Base-by-base conservation (phyloP, 1,140 invertebrate species). In the Argopecten irradians region DNA sequence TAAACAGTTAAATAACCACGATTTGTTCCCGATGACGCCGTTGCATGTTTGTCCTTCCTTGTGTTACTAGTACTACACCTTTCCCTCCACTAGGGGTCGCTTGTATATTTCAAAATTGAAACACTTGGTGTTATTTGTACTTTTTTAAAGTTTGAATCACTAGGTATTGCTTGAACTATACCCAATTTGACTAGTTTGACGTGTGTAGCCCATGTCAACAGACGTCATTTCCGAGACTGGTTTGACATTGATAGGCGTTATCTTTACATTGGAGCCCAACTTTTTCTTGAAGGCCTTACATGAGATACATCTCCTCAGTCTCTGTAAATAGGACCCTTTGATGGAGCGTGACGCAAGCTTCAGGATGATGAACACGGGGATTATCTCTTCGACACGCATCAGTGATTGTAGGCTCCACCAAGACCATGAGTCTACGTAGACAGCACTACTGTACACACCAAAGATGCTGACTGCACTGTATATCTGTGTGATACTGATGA, bases 321-420 rank as follows among this genome's bases (percentile, higher is more conserved):
- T 71, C 55, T 8, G 7, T 3, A n/a, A 71, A n/a, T 71, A 71
- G 2, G 55, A 71, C 55, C 55, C 55, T 28, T 28, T 71, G 22
- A 71, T 28, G 55, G 89, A 90, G 22, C 39, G 82, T 84, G 85
- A 84, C 0, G 89, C 87, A 39, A 90, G 84, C 36, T 55, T 88
- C 0, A 90, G 33, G 0, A 91, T 88, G 36, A 90, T 88, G 28
- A 84, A 86, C 43, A 89, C 86, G 35, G 82, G 88, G 34, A 87
- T 82, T 36, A 90, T 35, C 33, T 91, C 91, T 46, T 90, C 91
- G 14, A 83, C 82, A 43, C 92, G 36, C 55, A 90, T 36, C 19
- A 88, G 34, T n/a, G 92, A 91, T 84, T 92, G 92, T 22, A 92
- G 86, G 16, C 46, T 87, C 92, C 92, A 92, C 91, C 90, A 92